Evolutionary conservation across 2,797 vertebrate genomes (phyloP), one percentile per base, ranked within the genome.

Genomic region (Phoebastria nigripes): DNA sequence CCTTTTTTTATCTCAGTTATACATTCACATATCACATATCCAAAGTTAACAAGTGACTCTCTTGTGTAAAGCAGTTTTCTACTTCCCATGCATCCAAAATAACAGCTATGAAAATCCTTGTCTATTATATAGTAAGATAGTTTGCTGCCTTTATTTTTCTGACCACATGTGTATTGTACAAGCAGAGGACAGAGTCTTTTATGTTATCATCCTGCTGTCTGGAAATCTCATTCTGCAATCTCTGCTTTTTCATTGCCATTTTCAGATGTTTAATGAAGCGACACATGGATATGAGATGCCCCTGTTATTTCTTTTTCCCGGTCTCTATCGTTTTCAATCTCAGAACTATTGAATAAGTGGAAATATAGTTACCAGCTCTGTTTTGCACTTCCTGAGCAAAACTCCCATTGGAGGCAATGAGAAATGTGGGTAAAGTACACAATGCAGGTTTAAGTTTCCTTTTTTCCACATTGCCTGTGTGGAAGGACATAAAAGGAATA

Each of bases 251-350:
- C 89, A 88, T 88, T 94, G 89, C 87, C 29, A 2, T 93, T 96
- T 95, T 95, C 90, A 92, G 84, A 77, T 86, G 92, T 82, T 94
- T 94, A 96, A 96, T 92, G 96, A 95, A 95, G 90, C 87, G 9
- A 94, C 56, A 74, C 84, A 83, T 55, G 70, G 82, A 66, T 94
- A 95, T 47, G 74, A 89, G 76, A 88, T 66, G 86, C 54, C 58
- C 79, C 51, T 72, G 78, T 58, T 86, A 95, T 83, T 92, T 96
- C 79, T 93, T 86, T 91, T 83, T 51, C 65, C 42, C 65, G 81
- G 46, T 24, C 49, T 90, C 84, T 87, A 86, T 62, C 1, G 0
- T 78, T 95, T 94, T 81, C 91, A 83, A 91, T 88, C 79, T 94
- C 69, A 76, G 72, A 90, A 70, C 42, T 79, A 62, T 31, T 88